phyloP scores from a whole-genome alignment of 2,888 invertebrate species.

The Parthenolecanium corni region DNA sequence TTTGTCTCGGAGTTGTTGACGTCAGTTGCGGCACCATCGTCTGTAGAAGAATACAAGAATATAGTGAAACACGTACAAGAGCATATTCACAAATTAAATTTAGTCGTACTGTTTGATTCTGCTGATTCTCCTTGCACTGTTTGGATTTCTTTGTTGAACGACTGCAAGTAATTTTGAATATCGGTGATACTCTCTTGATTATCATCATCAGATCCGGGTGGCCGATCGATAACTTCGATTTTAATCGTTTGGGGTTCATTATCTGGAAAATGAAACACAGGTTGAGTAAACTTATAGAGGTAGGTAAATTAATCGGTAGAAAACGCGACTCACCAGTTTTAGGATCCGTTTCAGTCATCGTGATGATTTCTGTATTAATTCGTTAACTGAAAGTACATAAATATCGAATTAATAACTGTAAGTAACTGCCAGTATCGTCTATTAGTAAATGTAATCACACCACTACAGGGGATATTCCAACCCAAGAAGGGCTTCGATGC shows the following conservation, averaged over 20 bases:
- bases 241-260: constrained; percentile 27
- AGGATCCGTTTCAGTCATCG: constrained; percentile 7
- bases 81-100: neutral
- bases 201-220: constrained; percentile 4
- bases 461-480: neutral
- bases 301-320: neutral
- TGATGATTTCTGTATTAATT: neutral
- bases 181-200: constrained; percentile 48
- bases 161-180: constrained; percentile 67
- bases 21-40: constrained; percentile 35
- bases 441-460: neutral
- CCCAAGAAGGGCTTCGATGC: neutral
- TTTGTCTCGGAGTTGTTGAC: constrained; percentile 47
- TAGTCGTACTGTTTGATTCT: constrained; percentile 27
- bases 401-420: neutral
- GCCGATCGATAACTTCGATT: constrained; percentile 28
- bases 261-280: neutral
- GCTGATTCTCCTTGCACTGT: constrained; percentile 31
- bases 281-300: neutral
- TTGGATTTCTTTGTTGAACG: constrained; percentile 69
- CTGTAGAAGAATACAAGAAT: constrained; percentile 28
- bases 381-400: neutral
- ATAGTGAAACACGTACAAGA: neutral
- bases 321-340: constrained; percentile 8
- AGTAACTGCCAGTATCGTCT: neutral